These are phyloP conservation scores for Melanerpes formicivorus DNA, from an alignment of 2,113 vertebrate genomes.

Conservation along the genomic window DNA sequence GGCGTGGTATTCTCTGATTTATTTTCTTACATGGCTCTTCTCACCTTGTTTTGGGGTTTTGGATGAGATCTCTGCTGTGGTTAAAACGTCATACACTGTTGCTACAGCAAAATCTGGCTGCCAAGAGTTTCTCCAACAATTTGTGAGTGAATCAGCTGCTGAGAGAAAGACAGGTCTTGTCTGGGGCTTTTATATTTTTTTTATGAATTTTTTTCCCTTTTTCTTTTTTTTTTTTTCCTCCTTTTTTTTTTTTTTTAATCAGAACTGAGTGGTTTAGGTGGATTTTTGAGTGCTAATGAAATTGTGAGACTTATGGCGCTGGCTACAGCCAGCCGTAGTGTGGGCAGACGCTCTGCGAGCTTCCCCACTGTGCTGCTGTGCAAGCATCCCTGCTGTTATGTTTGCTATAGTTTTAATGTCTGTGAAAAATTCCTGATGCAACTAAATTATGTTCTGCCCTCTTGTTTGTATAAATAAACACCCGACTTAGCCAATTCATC, in stretches of 20 bases:
- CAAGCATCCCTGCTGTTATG: constrained; percentile 81
- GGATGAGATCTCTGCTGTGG: constrained; percentile 69
- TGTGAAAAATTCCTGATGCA: constrained; percentile 83
- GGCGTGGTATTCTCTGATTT: background rate
- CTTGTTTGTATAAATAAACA: constrained; percentile 77
- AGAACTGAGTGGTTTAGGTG: constrained; percentile 68
- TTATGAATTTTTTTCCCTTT: background rate
- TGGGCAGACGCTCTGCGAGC: constrained; percentile 76
- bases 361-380: constrained; percentile 82
- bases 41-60: constrained; percentile 50
- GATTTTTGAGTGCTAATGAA: constrained; percentile 78
- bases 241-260: background rate
- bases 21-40: constrained; percentile 1
- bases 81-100: constrained; percentile 68
- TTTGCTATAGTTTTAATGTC: constrained; percentile 86
- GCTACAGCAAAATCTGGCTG: constrained; percentile 62
- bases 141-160: constrained; percentile 58
- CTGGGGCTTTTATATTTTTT: background rate
- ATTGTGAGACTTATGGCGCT: constrained; percentile 78
- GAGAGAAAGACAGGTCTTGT: constrained; percentile 43
- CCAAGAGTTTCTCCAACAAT: constrained; percentile 76
- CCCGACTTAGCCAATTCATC: constrained; percentile 69
- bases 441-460: constrained; percentile 80
- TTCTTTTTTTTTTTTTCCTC: background rate
- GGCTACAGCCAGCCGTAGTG: constrained; percentile 78